phyloP scores from a whole-genome alignment of 2,113 vertebrate species.

The Brachypodius melanocephalos region DNA sequence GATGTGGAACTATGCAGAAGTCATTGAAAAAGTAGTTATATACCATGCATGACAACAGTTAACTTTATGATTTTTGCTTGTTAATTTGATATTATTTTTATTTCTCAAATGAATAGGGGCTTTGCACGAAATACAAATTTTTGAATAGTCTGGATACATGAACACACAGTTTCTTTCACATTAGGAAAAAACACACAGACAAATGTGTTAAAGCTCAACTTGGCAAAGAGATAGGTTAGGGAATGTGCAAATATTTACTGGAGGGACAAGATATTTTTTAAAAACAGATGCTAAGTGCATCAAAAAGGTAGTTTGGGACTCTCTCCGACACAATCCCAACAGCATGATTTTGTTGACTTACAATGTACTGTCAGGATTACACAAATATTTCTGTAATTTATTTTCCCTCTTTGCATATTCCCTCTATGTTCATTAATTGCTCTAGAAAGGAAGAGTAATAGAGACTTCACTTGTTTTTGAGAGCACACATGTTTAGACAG shows the following conservation, averaged over 20 bases:
- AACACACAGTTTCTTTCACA: neutral
- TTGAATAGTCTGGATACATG: neutral
- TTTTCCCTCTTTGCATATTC: constrained; percentile 42
- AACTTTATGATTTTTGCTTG: fast-evolving
- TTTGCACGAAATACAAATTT: neutral
- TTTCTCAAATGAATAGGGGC: neutral
- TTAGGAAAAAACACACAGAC: neutral
- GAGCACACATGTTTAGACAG: neutral
- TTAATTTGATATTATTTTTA: neutral
- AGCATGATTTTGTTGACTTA: constrained; percentile 43
- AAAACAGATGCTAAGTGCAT: constrained; percentile 54
- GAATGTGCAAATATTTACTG: constrained; percentile 51
- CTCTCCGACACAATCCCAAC: constrained; percentile 11
- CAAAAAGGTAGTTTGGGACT: constrained; percentile 12
- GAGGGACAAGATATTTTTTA: constrained; percentile 10
- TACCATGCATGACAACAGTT: neutral
- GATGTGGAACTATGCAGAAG: fast-evolving
- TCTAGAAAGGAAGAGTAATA: constrained; percentile 20
- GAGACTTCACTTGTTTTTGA: constrained; percentile 7
- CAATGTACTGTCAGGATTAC: neutral
- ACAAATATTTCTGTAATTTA: constrained; percentile 61
- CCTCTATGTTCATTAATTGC: constrained; percentile 11
- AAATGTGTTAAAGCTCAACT: neutral
- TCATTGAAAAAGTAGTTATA: neutral
- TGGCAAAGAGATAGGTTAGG: neutral